Evolutionary conservation across 2,797 vertebrate species (phyloP).

Genomic region (Danio aesculapii): DNA sequence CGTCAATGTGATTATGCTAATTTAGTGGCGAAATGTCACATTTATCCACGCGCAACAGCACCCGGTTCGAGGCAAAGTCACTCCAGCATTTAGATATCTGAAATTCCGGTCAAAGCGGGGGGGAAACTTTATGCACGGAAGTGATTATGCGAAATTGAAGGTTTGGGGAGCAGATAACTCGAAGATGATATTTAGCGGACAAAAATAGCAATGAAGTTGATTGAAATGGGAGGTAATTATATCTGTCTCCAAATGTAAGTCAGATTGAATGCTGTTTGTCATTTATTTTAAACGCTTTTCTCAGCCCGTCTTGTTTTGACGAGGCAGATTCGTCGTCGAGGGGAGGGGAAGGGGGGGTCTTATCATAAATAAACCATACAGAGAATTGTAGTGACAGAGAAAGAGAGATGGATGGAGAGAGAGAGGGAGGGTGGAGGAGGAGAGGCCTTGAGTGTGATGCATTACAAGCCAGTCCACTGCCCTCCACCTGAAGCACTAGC

Average conservation of each 20-base stretch:
- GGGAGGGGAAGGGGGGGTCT: slow-evolving; percentile 7
- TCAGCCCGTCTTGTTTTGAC: slow-evolving; percentile 35
- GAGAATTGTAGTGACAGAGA: slow-evolving; percentile 42
- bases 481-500: slow-evolving; percentile 64
- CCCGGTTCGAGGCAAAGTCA: slow-evolving; percentile 62
- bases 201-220: slow-evolving; percentile 75
- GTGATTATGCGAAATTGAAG: slow-evolving; percentile 81
- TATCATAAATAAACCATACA: slow-evolving; percentile 49
- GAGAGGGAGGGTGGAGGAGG: slow-evolving; percentile 40
- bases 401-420: slow-evolving; percentile 38
- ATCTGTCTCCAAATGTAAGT: slow-evolving; percentile 60
- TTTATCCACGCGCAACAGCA: slow-evolving; percentile 70
- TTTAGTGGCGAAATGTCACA: slow-evolving; percentile 81
- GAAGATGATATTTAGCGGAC: slow-evolving; percentile 73
- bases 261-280: slow-evolving; percentile 36
- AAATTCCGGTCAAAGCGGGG: slow-evolving; percentile 73
- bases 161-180: slow-evolving; percentile 72
- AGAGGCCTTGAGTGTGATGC: slow-evolving; percentile 63
- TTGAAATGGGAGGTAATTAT: slow-evolving; percentile 78
- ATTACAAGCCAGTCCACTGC: slow-evolving; percentile 63
- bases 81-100: slow-evolving; percentile 74
- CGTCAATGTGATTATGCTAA: slow-evolving; percentile 81
- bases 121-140: slow-evolving; percentile 69
- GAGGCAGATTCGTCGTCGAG: slow-evolving; percentile 7
- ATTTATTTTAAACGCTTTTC: slow-evolving; percentile 33